Conservation (phyloP, 2,888 invertebrate genomes). For the Ennomos quercinarius region DNA sequence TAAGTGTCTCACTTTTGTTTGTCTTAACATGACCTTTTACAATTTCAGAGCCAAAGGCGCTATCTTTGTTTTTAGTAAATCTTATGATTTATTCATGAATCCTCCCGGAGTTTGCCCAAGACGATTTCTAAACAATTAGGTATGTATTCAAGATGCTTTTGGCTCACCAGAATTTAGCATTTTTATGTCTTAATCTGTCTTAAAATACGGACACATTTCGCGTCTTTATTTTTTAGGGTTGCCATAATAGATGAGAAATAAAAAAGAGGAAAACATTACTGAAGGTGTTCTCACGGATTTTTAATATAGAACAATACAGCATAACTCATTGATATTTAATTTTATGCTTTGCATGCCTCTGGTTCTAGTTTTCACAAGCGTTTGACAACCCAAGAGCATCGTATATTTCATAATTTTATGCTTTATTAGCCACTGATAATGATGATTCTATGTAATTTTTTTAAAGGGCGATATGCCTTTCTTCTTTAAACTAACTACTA, state of each 20-base stretch:
- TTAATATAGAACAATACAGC: no score
- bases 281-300: no score
- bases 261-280: no score
- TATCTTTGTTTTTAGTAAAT: constrained; percentile 23
- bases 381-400: not conserved
- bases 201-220: not conserved
- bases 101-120: constrained; percentile 8
- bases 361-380: not conserved
- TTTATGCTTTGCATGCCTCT: not conserved
- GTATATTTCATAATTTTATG: not conserved
- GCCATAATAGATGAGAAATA: no score
- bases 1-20: constrained; percentile 10
- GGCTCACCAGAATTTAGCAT: not conserved
- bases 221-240: not conserved
- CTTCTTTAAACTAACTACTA: no score
- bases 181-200: constrained; percentile 1
- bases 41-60: constrained; percentile 3
- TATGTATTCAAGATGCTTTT: constrained; percentile 24
- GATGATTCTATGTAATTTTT: no score
- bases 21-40: constrained; percentile 22
- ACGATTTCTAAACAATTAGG: constrained; percentile 26
- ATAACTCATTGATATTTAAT: not conserved
- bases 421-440: no score
- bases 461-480: no score
- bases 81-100: constrained; percentile 30